Percentiles rank a stretch among this genome's conserved stretches.
These are phyloP conservation scores for Agrilus biguttatus DNA, from an alignment of 2,888 invertebrate genomes.

Conservation along the genomic window DNA sequence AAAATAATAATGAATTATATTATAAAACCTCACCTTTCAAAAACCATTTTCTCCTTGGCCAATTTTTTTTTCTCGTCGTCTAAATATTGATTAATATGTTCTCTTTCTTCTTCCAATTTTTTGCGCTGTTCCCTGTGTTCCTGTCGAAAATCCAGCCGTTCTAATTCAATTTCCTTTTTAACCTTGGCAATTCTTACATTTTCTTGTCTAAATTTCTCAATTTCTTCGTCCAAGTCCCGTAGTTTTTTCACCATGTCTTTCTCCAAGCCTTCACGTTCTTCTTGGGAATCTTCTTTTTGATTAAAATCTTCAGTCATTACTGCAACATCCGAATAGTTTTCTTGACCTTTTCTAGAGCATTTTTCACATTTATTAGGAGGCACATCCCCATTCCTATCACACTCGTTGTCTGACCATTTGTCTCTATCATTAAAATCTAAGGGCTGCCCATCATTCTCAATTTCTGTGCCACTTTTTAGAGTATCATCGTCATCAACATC, in stretches of 20 bases:
- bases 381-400: background rate
- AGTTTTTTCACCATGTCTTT: conserved; percentile 43
- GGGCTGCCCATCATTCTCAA: background rate
- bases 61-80: conserved; percentile 47
- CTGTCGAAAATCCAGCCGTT: conserved; percentile 38
- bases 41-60: conserved; percentile 41
- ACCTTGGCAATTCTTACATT: conserved; percentile 32
- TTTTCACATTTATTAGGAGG: background rate
- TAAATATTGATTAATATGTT: conserved; percentile 43
- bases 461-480: background rate
- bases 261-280: conserved; percentile 11
- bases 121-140: conserved; percentile 36
- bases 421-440: conserved; percentile 8
- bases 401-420: conserved; percentile 7
- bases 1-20: too few species aligned
- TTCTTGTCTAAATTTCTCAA: conserved; percentile 38
- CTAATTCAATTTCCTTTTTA: conserved; percentile 29
- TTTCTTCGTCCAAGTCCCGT: conserved; percentile 50
- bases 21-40: conserved; percentile 28
- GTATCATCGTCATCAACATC: conserved; percentile 4
- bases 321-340: background rate
- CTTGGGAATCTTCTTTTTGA: too few species aligned
- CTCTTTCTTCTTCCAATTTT: conserved; percentile 49
- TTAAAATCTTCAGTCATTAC: too few species aligned
- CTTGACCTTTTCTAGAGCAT: conserved; percentile 2